Evolutionary conservation across 2,113 vertebrate genomes (phyloP).

Genomic region (Oenanthe melanoleuca): DNA sequence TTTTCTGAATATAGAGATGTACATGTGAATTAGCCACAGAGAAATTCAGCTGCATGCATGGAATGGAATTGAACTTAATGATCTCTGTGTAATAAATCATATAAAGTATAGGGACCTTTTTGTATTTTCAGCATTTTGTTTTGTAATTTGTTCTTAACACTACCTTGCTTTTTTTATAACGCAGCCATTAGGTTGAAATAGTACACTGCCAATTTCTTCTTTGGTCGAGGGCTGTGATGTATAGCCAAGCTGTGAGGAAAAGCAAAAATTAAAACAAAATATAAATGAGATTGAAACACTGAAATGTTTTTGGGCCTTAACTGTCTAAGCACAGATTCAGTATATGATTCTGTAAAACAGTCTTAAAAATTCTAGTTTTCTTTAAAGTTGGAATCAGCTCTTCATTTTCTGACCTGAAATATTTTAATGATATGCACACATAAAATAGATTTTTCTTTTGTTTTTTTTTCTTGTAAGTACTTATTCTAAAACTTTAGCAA

Average conservation of each 20-base stretch:
- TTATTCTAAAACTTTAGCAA: background rate
- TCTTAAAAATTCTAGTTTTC: background rate
- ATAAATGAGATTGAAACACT: background rate
- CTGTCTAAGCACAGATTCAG: background rate
- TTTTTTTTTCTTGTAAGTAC: background rate
- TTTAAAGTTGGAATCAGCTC: background rate
- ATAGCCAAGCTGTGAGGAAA: background rate
- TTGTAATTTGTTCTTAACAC: background rate
- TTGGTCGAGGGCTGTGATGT: background rate
- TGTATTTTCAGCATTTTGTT: background rate
- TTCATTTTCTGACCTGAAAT: background rate
- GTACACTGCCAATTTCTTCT: background rate
- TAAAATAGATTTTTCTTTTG: background rate
- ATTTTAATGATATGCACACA: background rate
- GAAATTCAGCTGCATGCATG: background rate
- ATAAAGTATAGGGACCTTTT: background rate
- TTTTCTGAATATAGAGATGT: background rate
- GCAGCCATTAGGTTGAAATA: background rate
- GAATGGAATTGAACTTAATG: background rate
- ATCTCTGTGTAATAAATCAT: background rate
- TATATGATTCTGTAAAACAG: background rate
- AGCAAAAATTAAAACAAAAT: background rate
- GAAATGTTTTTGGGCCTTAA: background rate
- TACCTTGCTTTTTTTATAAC: background rate
- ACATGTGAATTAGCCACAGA: background rate